Evolutionary conservation across 2,797 vertebrate species (phyloP).

Genomic region (Ptychobarbus kaznakovi): DNA sequence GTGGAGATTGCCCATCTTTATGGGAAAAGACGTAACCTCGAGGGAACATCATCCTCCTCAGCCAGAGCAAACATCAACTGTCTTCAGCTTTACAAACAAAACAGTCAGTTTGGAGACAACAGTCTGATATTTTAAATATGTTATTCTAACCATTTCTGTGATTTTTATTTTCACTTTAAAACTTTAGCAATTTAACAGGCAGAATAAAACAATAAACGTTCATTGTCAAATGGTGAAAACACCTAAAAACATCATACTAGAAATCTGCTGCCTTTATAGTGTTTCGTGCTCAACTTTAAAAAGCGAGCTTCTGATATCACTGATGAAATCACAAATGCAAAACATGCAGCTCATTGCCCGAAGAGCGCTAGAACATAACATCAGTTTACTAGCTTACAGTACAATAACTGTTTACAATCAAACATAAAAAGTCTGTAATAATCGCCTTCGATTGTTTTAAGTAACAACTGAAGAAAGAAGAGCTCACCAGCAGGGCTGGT

Average conservation of each 20-base stretch:
- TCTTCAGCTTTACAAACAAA: slow-evolving; percentile 20
- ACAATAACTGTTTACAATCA: background rate
- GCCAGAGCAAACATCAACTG: slow-evolving; percentile 38
- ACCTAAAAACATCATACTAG: background rate
- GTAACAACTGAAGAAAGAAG: background rate
- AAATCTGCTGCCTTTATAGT: background rate
- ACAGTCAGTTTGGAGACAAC: background rate
- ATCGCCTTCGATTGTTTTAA: background rate
- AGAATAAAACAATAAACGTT: background rate
- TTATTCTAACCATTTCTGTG: background rate
- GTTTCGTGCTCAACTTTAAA: background rate
- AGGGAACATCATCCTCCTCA: slow-evolving; percentile 82
- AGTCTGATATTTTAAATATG: background rate
- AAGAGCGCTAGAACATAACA: background rate
- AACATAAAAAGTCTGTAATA: background rate
- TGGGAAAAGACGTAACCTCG: slow-evolving; percentile 74
- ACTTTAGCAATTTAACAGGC: background rate
- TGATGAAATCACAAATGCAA: background rate
- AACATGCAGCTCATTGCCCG: background rate
- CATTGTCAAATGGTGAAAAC: background rate
- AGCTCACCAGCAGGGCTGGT: background rate
- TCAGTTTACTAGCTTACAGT: background rate
- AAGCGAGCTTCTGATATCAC: background rate
- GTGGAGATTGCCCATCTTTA: slow-evolving; percentile 65
- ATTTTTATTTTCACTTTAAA: background rate